Evolutionary conservation across 2,113 vertebrate genomes (phyloP), one percentile per base, ranked within the genome.

Genomic region (Cairina moschata): DNA sequence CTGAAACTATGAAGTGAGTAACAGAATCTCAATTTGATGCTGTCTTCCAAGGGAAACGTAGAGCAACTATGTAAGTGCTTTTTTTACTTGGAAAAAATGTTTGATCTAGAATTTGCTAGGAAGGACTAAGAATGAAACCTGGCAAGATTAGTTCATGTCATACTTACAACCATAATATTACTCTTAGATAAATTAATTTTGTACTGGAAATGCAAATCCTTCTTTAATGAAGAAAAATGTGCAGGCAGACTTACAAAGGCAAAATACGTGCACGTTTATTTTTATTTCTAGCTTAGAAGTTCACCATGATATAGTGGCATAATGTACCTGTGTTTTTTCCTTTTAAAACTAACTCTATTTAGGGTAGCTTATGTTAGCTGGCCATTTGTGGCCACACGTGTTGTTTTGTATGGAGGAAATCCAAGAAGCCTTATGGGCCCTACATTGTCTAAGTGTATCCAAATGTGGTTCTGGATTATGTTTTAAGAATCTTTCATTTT

Each of bases 81-180:
- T 93, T 91, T 97, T 80, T 92, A 90, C 88, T 93, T 97, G 91
- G 88, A 96, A 96, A 93, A 86, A 83, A 86, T 78, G 58, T 91
- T 96, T 94, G 65, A 50, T 94, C 60, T 96, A 93, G 69, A 93
- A 96, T 90, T 93, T 17, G 0, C 73, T 96, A 95, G 93, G 92
- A 91, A 93, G 93, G 88, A 72, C 92, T 96, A 90, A 96, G 92
- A 95, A 72, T 93, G 80, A 87, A 83, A 95, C 48, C 72, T 74
- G 80, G 42, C 86, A 90, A 95, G 88, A 63, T 68, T 81, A 86
- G 50, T 93, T 97, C 60, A 48, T 83, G 55, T 81, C 85, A 73
- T 95, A 36, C 65, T 93, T 97, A 79, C 34, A 91, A 89, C 34
- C 28, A 93, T 91, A 90, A 59, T 56, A 10, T 91, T 90, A 48